Conservation (phyloP, 2,797 vertebrate genomes). For the Argya squamiceps region DNA sequence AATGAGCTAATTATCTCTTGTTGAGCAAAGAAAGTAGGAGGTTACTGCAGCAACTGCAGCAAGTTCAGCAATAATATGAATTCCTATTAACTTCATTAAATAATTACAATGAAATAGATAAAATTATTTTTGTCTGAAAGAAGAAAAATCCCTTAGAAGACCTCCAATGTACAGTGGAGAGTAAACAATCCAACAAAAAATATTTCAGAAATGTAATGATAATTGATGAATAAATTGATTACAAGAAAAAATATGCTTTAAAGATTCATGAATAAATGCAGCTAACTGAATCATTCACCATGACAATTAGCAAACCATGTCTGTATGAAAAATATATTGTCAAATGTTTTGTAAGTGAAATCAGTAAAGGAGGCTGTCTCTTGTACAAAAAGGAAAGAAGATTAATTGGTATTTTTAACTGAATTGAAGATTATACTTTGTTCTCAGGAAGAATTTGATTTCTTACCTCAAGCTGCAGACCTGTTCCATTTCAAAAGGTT, state of each 20-base stretch:
- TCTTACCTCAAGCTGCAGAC: background rate
- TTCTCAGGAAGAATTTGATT: conserved; percentile 11
- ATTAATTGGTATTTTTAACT: conserved; percentile 18
- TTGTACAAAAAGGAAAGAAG: background rate
- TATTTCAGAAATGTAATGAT: background rate
- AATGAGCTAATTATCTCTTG: background rate
- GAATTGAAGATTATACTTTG: background rate
- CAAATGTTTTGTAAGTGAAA: background rate
- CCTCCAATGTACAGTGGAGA: background rate
- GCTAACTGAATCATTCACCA: conserved; percentile 44
- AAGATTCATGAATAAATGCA: conserved; percentile 39
- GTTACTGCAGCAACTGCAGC: background rate
- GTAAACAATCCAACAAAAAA: conserved; percentile 7
- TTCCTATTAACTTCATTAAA: background rate
- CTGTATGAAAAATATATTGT: conserved; percentile 35
- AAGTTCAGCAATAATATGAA: background rate
- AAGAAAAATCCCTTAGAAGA: background rate
- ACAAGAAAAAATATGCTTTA: conserved; percentile 25
- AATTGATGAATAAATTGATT: conserved; percentile 3
- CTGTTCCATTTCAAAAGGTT: conserved; percentile 7
- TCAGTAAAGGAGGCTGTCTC: background rate
- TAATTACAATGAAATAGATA: background rate
- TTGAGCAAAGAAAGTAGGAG: background rate
- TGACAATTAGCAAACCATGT: conserved; percentile 30
- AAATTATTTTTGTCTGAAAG: background rate